Evolutionary conservation across 2,888 invertebrate genomes (phyloP).

Genomic region (Troides helena): DNA sequence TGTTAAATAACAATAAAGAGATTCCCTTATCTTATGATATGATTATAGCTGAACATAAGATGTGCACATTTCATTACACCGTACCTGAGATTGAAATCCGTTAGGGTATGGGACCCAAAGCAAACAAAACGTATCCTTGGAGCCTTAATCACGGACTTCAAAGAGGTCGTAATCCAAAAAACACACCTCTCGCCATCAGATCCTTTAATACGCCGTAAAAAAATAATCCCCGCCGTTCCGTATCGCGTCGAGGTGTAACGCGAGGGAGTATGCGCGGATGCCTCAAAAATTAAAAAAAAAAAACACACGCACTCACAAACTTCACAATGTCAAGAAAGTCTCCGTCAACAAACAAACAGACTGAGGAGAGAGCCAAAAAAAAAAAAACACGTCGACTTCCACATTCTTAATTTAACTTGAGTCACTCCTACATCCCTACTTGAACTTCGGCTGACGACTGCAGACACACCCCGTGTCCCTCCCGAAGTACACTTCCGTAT

Average conservation of each 20-base stretch:
- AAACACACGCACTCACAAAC: slow-evolving; percentile 60
- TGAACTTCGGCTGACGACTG: slow-evolving; percentile 46
- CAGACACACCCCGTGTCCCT: slow-evolving; percentile 39
- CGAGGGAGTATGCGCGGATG: slow-evolving; percentile 68
- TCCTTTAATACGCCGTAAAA: slow-evolving; percentile 66
- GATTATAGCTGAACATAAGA: slow-evolving; percentile 2
- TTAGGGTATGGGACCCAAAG: slow-evolving; percentile 44
- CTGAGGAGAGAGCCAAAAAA: slow-evolving; percentile 50
- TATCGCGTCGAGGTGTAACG: slow-evolving; percentile 53
- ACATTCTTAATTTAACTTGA: slow-evolving; percentile 81
- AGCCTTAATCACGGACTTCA: slow-evolving; percentile 66
- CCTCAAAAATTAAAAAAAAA: slow-evolving; percentile 68
- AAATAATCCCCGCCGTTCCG: slow-evolving; percentile 47
- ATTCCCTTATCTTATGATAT: background rate
- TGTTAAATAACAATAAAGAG: background rate
- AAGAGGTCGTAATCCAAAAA: slow-evolving; percentile 72
- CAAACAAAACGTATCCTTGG: slow-evolving; percentile 68
- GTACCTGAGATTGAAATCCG: slow-evolving; percentile 31
- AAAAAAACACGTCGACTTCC: slow-evolving; percentile 68
- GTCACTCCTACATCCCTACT: slow-evolving; percentile 77
- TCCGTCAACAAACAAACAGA: slow-evolving; percentile 75
- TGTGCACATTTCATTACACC: slow-evolving; percentile 30
- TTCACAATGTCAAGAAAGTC: slow-evolving; percentile 79
- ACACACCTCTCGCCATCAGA: slow-evolving; percentile 62
- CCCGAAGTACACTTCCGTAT: slow-evolving; percentile 17